phyloP scores from a whole-genome alignment of 2,888 invertebrate genomes.

The Pterostichus madidus region DNA sequence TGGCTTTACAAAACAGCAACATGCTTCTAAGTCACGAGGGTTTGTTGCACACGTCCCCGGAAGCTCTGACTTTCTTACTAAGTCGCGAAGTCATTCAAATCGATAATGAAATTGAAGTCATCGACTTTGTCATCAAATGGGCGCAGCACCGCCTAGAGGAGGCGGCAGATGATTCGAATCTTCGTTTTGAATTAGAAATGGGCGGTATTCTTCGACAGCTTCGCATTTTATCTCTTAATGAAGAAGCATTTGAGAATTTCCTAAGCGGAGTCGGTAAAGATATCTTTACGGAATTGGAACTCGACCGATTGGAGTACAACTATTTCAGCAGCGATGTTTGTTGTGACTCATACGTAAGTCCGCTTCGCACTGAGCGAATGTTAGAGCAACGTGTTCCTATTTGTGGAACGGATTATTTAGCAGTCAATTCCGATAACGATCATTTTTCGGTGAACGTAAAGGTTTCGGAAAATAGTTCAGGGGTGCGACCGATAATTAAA shows the following conservation, averaged over 20 bases:
- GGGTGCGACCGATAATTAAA: constrained; percentile 54
- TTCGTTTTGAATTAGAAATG: constrained; percentile 46
- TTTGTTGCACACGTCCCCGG: constrained; percentile 33
- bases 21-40: constrained; percentile 33
- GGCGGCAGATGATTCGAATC: too few relatives aligned
- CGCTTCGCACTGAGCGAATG: constrained; percentile 40
- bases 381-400: constrained; percentile 53
- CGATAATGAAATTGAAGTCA: constrained; percentile 37
- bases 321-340: constrained; percentile 47
- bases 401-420: constrained; percentile 60
- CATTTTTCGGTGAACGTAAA: constrained; percentile 38
- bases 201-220: constrained; percentile 42
- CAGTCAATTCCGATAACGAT: constrained; percentile 52
- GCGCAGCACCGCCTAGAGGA: constrained; percentile 26
- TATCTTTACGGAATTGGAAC: constrained; percentile 41
- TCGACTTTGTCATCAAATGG: constrained; percentile 47
- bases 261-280: constrained; percentile 17
- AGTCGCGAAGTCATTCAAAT: constrained; percentile 58
- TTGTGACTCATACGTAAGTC: constrained; percentile 18
- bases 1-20: constrained; percentile 38
- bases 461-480: constrained; percentile 10
- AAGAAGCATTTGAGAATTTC: constrained; percentile 45
- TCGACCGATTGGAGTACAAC: constrained; percentile 48
- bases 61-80: constrained; percentile 43
- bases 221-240: constrained; percentile 45